phyloP scores from a whole-genome alignment of 2,888 invertebrate species.

The Hermaeophaga mercurialis region DNA sequence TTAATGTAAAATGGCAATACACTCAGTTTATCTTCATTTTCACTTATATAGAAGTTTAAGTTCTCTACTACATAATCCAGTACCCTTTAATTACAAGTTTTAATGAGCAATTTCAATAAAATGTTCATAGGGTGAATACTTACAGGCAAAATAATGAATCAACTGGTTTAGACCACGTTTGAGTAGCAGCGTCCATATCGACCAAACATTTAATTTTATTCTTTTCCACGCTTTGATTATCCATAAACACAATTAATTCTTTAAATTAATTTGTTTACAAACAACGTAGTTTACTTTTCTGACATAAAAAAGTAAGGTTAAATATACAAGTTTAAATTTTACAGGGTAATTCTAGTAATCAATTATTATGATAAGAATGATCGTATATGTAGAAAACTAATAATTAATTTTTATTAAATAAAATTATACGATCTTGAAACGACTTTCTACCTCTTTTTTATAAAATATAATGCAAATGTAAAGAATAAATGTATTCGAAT shows the following conservation, averaged over 20 bases:
- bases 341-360: no score
- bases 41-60: conserved; percentile 33
- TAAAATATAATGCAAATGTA: no score
- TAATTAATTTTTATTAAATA: no score
- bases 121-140: not conserved
- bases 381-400: no score
- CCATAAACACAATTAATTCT: not conserved
- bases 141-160: conserved; percentile 7
- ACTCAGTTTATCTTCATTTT: conserved; percentile 36
- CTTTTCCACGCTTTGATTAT: not conserved
- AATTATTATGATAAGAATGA: no score
- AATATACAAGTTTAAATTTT: no score
- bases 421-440: no score
- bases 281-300: not conserved
- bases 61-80: conserved; percentile 43
- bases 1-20: conserved; percentile 47
- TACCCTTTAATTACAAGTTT: conserved; percentile 28
- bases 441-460: no score
- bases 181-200: conserved; percentile 2
- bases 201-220: not conserved
- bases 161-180: not conserved
- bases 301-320: no score
- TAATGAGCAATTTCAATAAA: not conserved
- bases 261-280: not conserved
- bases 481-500: no score